Conservation (phyloP, 2,113 vertebrate species). For the Dipodomys stephensi region DNA sequence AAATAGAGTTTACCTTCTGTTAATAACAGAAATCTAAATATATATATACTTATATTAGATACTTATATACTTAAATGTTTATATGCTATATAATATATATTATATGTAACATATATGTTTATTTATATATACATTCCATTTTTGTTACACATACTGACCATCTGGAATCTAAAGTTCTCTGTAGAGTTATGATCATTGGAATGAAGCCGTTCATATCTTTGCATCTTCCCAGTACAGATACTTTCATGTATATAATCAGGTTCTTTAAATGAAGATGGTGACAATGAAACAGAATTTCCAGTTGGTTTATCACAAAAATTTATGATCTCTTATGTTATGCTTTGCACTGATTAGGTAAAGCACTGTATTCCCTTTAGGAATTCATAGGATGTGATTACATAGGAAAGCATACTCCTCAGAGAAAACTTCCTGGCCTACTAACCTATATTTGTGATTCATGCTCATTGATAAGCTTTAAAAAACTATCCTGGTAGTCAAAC, state of each 20-base stretch:
- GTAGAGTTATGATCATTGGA: neutral
- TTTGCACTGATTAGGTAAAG: constrained; percentile 66
- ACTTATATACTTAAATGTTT: too few relatives aligned
- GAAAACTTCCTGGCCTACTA: constrained; percentile 69
- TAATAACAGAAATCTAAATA: too few relatives aligned
- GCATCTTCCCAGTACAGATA: constrained; percentile 1
- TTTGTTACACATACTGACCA: neutral
- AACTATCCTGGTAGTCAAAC: constrained; percentile 20
- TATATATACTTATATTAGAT: too few relatives aligned
- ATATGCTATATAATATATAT: too few relatives aligned
- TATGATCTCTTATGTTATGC: constrained; percentile 19
- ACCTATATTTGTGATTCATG: constrained; percentile 76
- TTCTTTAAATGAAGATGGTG: constrained; percentile 57
- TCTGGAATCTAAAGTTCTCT: neutral
- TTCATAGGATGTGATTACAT: constrained; percentile 76
- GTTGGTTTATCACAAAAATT: constrained; percentile 38
- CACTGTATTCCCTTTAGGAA: constrained; percentile 43
- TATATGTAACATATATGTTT: too few relatives aligned
- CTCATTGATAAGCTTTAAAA: constrained; percentile 75
- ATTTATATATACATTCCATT: too few relatives aligned
- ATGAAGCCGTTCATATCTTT: neutral
- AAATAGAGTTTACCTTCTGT: too few relatives aligned
- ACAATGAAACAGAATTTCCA: constrained; percentile 37
- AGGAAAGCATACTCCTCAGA: constrained; percentile 64
- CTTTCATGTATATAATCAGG: constrained; percentile 59